Base-by-base conservation (phyloP, 2,797 vertebrate species). In the Kryptopterus vitreolus region DNA sequence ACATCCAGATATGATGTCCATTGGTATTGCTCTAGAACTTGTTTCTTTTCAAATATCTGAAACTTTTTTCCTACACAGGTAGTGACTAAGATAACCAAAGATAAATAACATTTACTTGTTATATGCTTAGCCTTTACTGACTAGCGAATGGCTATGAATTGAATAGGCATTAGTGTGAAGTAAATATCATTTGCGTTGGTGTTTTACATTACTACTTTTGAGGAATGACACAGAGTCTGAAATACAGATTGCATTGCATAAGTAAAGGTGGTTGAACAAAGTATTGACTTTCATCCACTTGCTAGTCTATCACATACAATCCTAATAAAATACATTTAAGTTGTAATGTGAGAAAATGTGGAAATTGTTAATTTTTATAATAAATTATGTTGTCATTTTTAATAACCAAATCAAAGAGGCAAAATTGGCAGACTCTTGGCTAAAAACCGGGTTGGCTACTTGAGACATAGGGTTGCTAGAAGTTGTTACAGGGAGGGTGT, bases 1-100 rank as follows among this genome's bases (percentile, higher is more conserved):
- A 35, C 11, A 29, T 62, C 35, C 74, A 76, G 26, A 62, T 76
- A 76, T 43, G 38, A 43, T 72, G 5, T 55, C 9, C 20, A 35
- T 55, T 29, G 29, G 22, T 74, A 58, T 43, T 46, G 1, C 33
- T 20, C n/a, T 58, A 18, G 58, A 26, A 43, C 26, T 16, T 24
- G 11, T 58, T 6, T 38, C 1, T 0, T 12, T 10, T 33, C 9
- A 15, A 7, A 7, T 72, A 35, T 20, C 13, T 13, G 43, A 69
- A 69, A n/a, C 53, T 11, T 61, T 72, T 72, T 53, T 26, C 9
- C 12, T 18, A 46, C 22, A 10, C 6, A 26, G 8, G 31, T 53
- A 33, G 18, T 26, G 5, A 12, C 26, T 31, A 24, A 7, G 5
- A 68, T 46, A 10, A 71, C 48, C 53, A 10, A 29, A 55, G 53